These are phyloP conservation scores for Branchinecta sandiegonensis DNA, from an alignment of 2,888 invertebrate species.

Conservation along the genomic window DNA sequence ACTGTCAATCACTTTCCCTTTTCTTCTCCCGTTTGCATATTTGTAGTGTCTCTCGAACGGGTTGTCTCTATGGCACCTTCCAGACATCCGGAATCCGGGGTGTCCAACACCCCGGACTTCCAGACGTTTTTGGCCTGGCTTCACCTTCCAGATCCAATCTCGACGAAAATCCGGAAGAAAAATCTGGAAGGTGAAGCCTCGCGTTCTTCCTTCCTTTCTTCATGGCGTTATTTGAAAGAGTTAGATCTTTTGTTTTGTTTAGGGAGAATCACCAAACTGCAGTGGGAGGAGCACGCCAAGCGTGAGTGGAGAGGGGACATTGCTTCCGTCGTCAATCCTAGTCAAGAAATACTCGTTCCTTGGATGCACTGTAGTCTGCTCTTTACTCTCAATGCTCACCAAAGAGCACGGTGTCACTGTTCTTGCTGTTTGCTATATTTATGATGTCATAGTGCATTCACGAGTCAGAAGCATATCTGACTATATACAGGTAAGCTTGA, in stretches of 20 bases:
- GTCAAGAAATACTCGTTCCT: constrained; percentile 45
- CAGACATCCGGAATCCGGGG: too few relatives aligned
- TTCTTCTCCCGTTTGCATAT: too few relatives aligned
- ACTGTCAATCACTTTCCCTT: too few relatives aligned
- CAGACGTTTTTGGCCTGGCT: too few relatives aligned
- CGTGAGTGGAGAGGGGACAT: background rate
- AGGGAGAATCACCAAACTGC: constrained; percentile 2
- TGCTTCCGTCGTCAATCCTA: background rate
- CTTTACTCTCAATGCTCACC: constrained; percentile 70
- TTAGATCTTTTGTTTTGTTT: background rate
- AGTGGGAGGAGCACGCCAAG: constrained; percentile 12
- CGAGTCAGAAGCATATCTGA: constrained; percentile 18
- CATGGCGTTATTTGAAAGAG: too few relatives aligned
- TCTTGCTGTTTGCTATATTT: constrained; percentile 71
- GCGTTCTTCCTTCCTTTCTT: too few relatives aligned
- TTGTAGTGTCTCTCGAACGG: too few relatives aligned
- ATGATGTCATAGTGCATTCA: constrained; percentile 50
- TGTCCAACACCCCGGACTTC: too few relatives aligned
- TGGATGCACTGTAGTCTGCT: constrained; percentile 43
- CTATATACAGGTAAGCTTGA: background rate
- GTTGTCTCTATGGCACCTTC: too few relatives aligned
- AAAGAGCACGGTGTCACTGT: constrained; percentile 93
- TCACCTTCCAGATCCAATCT: too few relatives aligned
- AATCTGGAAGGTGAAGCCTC: too few relatives aligned
- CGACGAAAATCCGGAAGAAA: too few relatives aligned